Evolutionary conservation across 2,113 vertebrate species (phyloP).

Genomic region (Pygoscelis antarcticus): DNA sequence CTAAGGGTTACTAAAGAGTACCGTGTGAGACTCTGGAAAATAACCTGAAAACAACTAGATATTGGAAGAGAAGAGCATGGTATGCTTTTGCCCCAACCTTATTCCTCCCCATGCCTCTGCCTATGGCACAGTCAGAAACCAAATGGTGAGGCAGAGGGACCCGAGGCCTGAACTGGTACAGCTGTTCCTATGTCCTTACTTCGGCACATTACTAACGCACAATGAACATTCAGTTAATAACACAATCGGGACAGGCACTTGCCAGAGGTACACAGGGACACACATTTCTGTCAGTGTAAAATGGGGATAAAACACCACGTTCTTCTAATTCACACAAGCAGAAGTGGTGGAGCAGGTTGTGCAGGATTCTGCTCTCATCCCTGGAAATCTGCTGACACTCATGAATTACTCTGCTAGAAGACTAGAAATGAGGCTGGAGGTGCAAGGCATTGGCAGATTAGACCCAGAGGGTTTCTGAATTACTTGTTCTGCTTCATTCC

Average conservation of each 20-base stretch:
- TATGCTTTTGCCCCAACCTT: background rate
- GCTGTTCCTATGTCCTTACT: background rate
- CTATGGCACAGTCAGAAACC: background rate
- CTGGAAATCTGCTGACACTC: constrained; percentile 29
- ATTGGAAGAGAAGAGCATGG: background rate
- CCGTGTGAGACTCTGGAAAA: background rate
- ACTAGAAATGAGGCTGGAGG: background rate
- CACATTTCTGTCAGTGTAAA: background rate
- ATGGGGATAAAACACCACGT: background rate
- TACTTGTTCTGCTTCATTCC: constrained; percentile 45
- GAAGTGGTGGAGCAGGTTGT: background rate
- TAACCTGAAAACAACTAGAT: background rate
- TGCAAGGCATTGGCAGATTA: background rate
- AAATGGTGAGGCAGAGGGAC: background rate
- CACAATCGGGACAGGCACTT: background rate
- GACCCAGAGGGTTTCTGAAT: constrained; percentile 1
- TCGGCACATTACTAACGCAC: fast-evolving
- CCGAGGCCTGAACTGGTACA: fast-evolving
- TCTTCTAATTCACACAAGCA: background rate
- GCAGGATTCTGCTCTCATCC: background rate
- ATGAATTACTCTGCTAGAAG: background rate
- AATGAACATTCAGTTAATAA: background rate
- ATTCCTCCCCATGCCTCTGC: background rate
- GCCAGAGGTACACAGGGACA: background rate
- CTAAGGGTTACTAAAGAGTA: background rate